Evolutionary conservation across 2,888 invertebrate species (phyloP).

Genomic region (Heliconius hortense): DNA sequence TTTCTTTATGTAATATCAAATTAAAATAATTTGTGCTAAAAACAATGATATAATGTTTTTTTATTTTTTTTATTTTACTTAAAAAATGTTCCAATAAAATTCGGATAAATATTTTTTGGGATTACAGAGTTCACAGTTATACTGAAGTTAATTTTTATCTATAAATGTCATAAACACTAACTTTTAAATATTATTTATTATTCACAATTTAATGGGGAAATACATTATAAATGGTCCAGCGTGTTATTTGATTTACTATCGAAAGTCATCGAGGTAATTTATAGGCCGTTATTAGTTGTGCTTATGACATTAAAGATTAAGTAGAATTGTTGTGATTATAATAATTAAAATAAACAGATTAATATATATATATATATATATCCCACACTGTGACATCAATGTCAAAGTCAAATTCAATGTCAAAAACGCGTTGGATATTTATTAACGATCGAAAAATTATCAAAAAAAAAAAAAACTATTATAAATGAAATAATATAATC

Average conservation of each 20-base stretch:
- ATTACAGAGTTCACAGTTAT: background rate
- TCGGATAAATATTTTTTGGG: background rate
- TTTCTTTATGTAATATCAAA: too few relatives aligned
- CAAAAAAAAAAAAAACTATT: background rate
- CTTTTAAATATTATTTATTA: conserved; percentile 3
- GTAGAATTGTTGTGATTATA: background rate
- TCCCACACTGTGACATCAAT: background rate
- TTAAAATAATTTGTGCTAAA: too few relatives aligned
- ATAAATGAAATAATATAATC: background rate
- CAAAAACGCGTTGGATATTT: background rate
- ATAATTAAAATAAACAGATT: background rate
- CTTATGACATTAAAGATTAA: conserved; percentile 11
- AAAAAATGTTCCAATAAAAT: background rate
- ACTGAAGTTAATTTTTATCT: background rate
- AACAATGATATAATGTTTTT: too few relatives aligned
- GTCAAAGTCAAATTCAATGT: too few relatives aligned
- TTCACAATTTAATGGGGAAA: background rate
- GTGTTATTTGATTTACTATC: background rate
- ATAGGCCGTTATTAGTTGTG: conserved; percentile 21
- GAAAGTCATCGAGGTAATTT: conserved; percentile 1
- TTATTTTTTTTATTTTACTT: background rate
- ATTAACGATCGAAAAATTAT: background rate
- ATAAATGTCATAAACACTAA: conserved; percentile 9
- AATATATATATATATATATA: background rate
- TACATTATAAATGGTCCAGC: background rate